A percentile compares a stretch with the other conserved stretches of the same genome.
These are phyloP conservation scores for Maconellicoccus hirsutus DNA, from an alignment of 1,140 invertebrate species.

Conservation along the genomic window DNA sequence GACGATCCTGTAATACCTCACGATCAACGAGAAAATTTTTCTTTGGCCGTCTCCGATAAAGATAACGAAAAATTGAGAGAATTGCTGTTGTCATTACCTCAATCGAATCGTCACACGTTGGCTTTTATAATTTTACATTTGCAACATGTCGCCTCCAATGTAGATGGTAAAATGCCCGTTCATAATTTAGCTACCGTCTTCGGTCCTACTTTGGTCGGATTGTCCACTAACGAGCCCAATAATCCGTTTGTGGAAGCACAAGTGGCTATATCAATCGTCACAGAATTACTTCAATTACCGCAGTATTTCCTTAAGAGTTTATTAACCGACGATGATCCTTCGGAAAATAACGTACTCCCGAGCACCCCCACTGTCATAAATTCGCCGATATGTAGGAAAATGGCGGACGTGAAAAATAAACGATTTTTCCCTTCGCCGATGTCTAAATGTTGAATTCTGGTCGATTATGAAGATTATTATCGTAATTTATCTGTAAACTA, in stretches of 20 bases:
- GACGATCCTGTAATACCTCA: slow-evolving; percentile 72
- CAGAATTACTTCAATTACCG: not conserved
- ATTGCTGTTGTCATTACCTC: slow-evolving; percentile 60
- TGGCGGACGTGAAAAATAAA: not conserved
- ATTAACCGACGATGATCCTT: not conserved
- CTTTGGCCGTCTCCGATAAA: slow-evolving; percentile 45
- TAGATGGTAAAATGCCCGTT: slow-evolving; percentile 65
- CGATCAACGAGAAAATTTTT: slow-evolving; percentile 62
- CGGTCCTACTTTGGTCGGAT: slow-evolving; percentile 73
- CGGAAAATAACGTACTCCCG: not conserved
- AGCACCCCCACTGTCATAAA: not conserved
- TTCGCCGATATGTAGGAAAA: not conserved
- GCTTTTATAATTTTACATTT: slow-evolving; percentile 76
- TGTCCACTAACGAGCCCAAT: slow-evolving; percentile 47
- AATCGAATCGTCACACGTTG: slow-evolving; percentile 74
- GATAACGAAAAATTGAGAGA: slow-evolving; percentile 46
- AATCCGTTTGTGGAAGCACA: slow-evolving; percentile 30
- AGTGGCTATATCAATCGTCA: slow-evolving; percentile 30
- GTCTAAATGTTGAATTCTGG: not conserved
- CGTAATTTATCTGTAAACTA: too few relatives aligned
- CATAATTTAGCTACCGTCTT: slow-evolving; percentile 68
- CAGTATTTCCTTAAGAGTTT: not conserved
- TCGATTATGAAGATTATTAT: not conserved
- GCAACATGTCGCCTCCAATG: slow-evolving; percentile 57
- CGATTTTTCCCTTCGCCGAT: not conserved